Evolutionary conservation across 2,113 vertebrate species (phyloP), one percentile per base, ranked within the genome.

Genomic region (Scartelaos histophorus): DNA sequence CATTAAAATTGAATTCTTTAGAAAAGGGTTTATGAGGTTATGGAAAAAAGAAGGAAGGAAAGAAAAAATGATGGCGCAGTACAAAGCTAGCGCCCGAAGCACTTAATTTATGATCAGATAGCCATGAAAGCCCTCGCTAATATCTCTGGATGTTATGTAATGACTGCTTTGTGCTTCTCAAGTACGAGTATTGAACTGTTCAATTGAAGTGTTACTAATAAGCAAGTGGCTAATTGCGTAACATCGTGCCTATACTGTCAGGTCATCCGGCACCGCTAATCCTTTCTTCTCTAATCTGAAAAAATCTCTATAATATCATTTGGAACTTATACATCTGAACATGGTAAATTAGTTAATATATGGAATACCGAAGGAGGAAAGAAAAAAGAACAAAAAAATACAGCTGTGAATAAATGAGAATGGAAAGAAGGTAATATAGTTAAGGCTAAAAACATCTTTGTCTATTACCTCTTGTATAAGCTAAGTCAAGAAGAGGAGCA

Each of bases 351-450:
- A 93, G 81, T 85, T 75, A 77, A 86, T 88, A 92, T 90, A 90
- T 90, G 77, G 71, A 88, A 91, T 87, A 92, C 82, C 91, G 82
- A 54, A 54, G 7, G 51, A 54, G 2, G 11, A 54, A 51, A 51
- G 3, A 16, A 47, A 47, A 47, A 1, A 47, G 4, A 29, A 29
- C 15, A 15, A 53, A 91, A 93, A 64, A 93, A 91, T 84, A 90
- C 88, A 72, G 81, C 74, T 78, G 76, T 81, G 80, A 88, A 89
- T 82, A 90, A 93, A 87, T 85, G 94, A 88, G 94, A 90, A 94
- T 93, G 93, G 86, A 90, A 84, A 92, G 88, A 93, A 95, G 92
- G 93, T 94, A 94, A 93, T 94, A 93, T 93, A 89, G 83, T 96
- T 95, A 96, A 96, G 95, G 95, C 91, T 93, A 94, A 64, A 61